Base-by-base conservation (phyloP, 2,888 invertebrate genomes). In the Steinernema carpocapsae region DNA sequence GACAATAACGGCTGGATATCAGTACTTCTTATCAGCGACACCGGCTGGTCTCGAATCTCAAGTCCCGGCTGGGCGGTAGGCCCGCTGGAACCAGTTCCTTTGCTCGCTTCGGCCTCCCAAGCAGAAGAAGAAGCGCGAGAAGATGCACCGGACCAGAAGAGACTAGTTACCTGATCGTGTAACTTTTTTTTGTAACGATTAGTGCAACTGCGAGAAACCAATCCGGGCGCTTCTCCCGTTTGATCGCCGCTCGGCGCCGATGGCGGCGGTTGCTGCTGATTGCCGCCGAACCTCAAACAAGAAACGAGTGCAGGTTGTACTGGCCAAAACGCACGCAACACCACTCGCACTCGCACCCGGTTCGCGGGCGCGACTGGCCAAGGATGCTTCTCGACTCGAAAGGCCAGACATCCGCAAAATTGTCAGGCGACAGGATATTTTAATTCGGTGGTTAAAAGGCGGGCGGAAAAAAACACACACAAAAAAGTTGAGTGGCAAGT, bases 261-360 rank as follows among this genome's bases (percentile, higher is more conserved):
- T 14, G n/a, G 48, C n/a, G 19, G 48, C 48, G 48, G 19, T 48
- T 48, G 48, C 48, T 17, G 48, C 19, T 17, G 48, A 12, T 14
- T 17, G 48, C 14, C 17, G 48, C 48, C n/a, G 48, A 26, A 29
- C 17, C 64, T 64, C 64, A 64, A 64, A 64, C 64, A 64, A 64
- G 64, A 64, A 64, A 64, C 64, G 64, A 64, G 32, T 26, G 64
- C 64, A 64, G 64, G 17, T 64, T 64, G 64, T 64, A 64, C 64
- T 64, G 64, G 64, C 64, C 64, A 64, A 64, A 64, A 64, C 37
- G 64, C 64, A 64, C 64, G 64, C 52, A 52, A 52, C 52, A 22
- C 52, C 52, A 19, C 22, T 52, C 52, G 52, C 64, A 17, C 64
- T 56, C 4, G 22, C 37, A 22, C 17, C 32, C 32, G 32, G 37